Evolutionary conservation across 64 coral and sea anemone genomes (phyloP), one percentile per base, ranked within the genome.

Genomic region (Montipora capricornis): DNA sequence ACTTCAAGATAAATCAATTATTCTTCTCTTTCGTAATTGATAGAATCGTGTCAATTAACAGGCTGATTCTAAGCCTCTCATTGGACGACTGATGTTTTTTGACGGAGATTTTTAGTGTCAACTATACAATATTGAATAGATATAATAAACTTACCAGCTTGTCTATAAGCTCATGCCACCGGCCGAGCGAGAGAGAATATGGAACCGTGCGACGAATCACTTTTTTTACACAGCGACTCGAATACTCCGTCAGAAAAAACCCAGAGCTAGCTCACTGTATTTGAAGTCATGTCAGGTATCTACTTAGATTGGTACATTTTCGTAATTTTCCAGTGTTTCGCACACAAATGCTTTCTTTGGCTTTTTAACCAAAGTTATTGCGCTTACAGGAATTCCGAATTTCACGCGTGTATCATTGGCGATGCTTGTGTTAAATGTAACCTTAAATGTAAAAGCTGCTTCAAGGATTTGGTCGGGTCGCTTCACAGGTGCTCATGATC

Each of bases 11-110:
- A 86, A 71, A 86, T 86, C 66, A 71, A 66, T 20, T 86, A 73
- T 84, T 86, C 62, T 86, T 71, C 24, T 51, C 67, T 50, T 49
- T 86, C 71, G 66, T 46, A 22, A 47, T 86, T 86, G 82, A 86
- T 47, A 86, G 62, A 71, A 2, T 73, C 66, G 19, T 13, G 68
- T 86, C n/a, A 86, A 47, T 86, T 71, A 86, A 1, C 15, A 47
- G 49, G 9, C 16, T 10, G 20, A 50, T 20, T 71, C 7, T 47
- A 68, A 37, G 44, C n/a, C 9, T 70, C 17, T 20, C 15, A 86
- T 86, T 86, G 82, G 82, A 12, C 71, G 44, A 3, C 0, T 48
- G 61, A 69, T 70, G 46, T 1, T 13, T 16, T 37, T 11, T 19
- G 61, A 15, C 66, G 8, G 17, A 12, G 62, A 15, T 19, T 86